Base-by-base conservation (phyloP, 1,140 invertebrate species). In the Oedothorax gibbosus region DNA sequence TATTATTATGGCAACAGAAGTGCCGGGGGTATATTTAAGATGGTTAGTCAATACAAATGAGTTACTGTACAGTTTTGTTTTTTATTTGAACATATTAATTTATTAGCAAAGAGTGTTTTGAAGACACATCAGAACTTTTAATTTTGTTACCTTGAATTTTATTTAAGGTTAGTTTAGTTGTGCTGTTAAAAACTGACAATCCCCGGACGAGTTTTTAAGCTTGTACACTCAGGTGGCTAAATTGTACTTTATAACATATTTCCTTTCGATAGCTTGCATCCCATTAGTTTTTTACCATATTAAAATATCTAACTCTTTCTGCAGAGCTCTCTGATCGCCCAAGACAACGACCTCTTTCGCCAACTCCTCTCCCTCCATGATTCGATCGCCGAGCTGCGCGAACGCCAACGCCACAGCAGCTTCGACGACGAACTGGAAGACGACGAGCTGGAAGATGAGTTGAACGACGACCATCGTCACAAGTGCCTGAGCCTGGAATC, bases 311-410 rank as follows among this genome's bases (percentile, higher is more conserved):
- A 75, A 14, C 54, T 82, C 81, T 66, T n/a, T 66, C 87, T 77
- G 18, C 85, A 89, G 88, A 87, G 86, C n/a, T 88, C 88, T 11
- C 79, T 89, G 71, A 87, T 89, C 62, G 84, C 83, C 51, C 87
- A 89, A 85, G 89, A 89, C 82, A 88, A 89, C 86, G 87, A 88
- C 66, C 88, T 89, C 73, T 89, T 89, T 79, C 86, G 86, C 9
- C 88, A 89, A 79, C 86, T 89, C 10, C 82, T 89, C 21, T 86
- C 87, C 7, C 85, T 89, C 12, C 86, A 89, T 78, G 87, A 88
- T 51, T 88, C 88, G 9, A 89, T 89, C 66, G 86, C 87, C 9
- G 87, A 88, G 65, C 85, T 89, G 79, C 54, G 73, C 64, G 86
- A 87, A 73, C 80, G 76, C 7, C 86, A 86, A 49, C 77, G 83